Evolutionary conservation across 2,888 invertebrate species (phyloP).

Genomic region (Archips crataeganus): DNA sequence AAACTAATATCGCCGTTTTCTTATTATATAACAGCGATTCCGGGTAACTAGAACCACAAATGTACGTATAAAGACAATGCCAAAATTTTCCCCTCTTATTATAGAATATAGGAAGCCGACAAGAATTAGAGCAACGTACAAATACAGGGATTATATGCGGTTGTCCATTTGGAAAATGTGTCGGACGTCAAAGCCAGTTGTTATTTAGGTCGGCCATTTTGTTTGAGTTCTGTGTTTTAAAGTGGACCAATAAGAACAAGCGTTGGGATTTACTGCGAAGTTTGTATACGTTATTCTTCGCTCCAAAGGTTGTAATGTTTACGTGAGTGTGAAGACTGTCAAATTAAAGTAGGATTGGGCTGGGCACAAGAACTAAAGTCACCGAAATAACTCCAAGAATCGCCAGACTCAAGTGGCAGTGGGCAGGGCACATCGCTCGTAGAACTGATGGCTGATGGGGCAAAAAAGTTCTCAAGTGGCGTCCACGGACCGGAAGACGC

Average conservation of each 20-base stretch:
- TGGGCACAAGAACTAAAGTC: no score
- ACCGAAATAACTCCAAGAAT: no score
- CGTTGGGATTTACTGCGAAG: not conserved
- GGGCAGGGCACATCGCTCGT: no score
- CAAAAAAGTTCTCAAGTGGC: no score
- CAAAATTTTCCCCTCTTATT: not conserved
- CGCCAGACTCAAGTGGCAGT: no score
- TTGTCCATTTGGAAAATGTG: constrained; percentile 35
- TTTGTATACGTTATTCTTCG: not conserved
- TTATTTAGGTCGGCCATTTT: constrained; percentile 15
- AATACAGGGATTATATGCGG: constrained; percentile 14
- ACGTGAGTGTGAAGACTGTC: no score
- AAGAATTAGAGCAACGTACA: constrained; percentile 27
- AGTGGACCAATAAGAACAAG: constrained; percentile 8
- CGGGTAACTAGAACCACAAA: not conserved
- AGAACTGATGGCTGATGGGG: no score
- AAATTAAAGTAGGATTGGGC: no score
- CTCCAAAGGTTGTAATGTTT: no score
- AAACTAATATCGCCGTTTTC: not conserved
- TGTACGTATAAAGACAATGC: constrained; percentile 5
- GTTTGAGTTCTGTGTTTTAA: constrained; percentile 6
- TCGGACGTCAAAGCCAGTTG: constrained; percentile 9
- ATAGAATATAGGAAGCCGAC: constrained; percentile 8
- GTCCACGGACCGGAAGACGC: no score
- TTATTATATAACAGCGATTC: not conserved